phyloP scores from a whole-genome alignment of 2,888 invertebrate species.

The Dione vanillae region DNA sequence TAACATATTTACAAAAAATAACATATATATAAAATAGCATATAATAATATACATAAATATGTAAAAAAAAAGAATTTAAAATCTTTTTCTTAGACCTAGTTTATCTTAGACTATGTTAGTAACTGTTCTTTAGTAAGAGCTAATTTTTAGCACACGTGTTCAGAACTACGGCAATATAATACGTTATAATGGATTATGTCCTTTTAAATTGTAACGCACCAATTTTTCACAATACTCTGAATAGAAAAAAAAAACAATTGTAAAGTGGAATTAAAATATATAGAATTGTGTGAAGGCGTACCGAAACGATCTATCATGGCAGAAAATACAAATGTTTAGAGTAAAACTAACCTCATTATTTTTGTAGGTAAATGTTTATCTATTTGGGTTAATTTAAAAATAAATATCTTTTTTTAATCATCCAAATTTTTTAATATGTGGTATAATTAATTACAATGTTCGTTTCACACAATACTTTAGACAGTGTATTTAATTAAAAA shows the following conservation, averaged over 20 bases:
- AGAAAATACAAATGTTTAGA: neutral
- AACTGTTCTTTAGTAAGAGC: no score
- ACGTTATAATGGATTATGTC: neutral
- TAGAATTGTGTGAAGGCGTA: neutral
- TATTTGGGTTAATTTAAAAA: constrained; percentile 7
- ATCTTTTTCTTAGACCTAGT: no score
- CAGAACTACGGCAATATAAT: no score
- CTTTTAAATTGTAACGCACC: constrained; percentile 4
- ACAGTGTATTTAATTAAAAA: no score
- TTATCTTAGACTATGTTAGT: no score
- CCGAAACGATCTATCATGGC: neutral
- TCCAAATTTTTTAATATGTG: neutral
- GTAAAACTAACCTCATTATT: constrained; percentile 1
- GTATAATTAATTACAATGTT: neutral
- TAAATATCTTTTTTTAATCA: neutral
- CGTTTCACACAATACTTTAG: neutral
- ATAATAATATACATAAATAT: no score
- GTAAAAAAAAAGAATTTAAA: no score
- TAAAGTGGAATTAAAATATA: neutral
- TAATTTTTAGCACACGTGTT: neutral
- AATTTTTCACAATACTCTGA: constrained; percentile 1
- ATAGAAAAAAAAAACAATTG: neutral
- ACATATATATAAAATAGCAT: no score
- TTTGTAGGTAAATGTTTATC: neutral
- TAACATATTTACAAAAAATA: no score